phyloP scores from a whole-genome alignment of 2,797 vertebrate species.

The Spea hammondii region DNA sequence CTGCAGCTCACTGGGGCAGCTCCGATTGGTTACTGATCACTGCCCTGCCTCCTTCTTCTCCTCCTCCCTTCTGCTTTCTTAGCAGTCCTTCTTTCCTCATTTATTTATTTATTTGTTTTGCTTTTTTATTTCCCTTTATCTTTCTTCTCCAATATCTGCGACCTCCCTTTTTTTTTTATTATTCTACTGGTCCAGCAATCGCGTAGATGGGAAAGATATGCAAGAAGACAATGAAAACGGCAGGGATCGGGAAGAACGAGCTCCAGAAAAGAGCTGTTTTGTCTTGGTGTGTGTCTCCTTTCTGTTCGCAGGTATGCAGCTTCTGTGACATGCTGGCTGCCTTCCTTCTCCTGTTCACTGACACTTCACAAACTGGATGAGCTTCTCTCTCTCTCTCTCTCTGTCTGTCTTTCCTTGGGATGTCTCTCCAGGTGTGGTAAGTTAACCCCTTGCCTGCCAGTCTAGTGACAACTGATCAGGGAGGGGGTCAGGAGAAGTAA shows the following conservation, averaged over 20 bases:
- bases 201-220: not conserved
- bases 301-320: no score
- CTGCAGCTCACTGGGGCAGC: slow-evolving; percentile 68
- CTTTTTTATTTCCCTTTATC: slow-evolving; percentile 23
- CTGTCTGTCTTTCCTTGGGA: no score
- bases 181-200: not conserved
- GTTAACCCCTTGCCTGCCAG: no score
- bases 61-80: slow-evolving; percentile 24
- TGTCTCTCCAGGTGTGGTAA: no score
- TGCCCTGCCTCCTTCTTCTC: slow-evolving; percentile 24
- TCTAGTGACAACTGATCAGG: no score
- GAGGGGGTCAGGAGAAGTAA: no score
- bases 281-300: not conserved
- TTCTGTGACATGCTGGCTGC: no score
- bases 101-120: slow-evolving; percentile 8
- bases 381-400: no score
- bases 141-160: not conserved
- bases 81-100: slow-evolving; percentile 22
- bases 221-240: not conserved
- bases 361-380: no score
- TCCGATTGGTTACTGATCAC: slow-evolving; percentile 75
- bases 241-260: not conserved
- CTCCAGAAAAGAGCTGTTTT: not conserved
- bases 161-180: not conserved
- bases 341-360: no score